Evolutionary conservation across 2,888 invertebrate species (phyloP).

Genomic region (Drepanosiphum platanoidis): DNA sequence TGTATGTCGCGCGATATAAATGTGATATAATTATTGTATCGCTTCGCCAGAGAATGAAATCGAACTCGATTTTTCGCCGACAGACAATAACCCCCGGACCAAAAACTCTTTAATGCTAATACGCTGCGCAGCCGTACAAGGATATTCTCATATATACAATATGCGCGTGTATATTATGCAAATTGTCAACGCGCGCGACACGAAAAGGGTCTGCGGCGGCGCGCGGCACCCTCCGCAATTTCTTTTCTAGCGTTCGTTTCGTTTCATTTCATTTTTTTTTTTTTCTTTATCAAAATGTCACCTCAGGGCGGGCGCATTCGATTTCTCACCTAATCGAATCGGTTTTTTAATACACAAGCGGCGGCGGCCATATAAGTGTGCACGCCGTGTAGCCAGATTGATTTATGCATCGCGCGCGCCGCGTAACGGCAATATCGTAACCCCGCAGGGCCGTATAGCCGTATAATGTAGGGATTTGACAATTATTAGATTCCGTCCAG

Average conservation of each 20-base stretch:
- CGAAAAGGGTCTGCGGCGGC: constrained; percentile 18
- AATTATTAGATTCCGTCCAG: constrained; percentile 59
- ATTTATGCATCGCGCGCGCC: constrained; percentile 50
- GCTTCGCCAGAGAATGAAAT: background rate
- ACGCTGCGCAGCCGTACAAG: background rate
- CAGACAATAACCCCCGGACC: background rate
- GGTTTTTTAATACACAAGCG: constrained; percentile 35
- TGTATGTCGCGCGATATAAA: too few species aligned
- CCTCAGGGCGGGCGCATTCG: constrained; percentile 53
- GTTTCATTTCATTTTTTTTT: background rate
- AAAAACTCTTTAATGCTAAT: background rate
- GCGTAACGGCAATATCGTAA: constrained; percentile 38
- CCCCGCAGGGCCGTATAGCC: constrained; percentile 5
- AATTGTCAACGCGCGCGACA: constrained; percentile 21
- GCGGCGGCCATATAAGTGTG: background rate
- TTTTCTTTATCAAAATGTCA: constrained; percentile 45
- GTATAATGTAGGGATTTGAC: constrained; percentile 27
- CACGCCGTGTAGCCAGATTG: constrained; percentile 19
- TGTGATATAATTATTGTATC: too few species aligned
- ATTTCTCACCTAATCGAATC: constrained; percentile 59
- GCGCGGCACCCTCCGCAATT: background rate
- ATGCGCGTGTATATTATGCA: constrained; percentile 1
- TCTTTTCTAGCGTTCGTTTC: constrained; percentile 41
- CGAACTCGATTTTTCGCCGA: background rate
- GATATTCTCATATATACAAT: background rate